Evolutionary conservation across 2,113 vertebrate genomes (phyloP).

Genomic region (Brienomyrus brachyistius): DNA sequence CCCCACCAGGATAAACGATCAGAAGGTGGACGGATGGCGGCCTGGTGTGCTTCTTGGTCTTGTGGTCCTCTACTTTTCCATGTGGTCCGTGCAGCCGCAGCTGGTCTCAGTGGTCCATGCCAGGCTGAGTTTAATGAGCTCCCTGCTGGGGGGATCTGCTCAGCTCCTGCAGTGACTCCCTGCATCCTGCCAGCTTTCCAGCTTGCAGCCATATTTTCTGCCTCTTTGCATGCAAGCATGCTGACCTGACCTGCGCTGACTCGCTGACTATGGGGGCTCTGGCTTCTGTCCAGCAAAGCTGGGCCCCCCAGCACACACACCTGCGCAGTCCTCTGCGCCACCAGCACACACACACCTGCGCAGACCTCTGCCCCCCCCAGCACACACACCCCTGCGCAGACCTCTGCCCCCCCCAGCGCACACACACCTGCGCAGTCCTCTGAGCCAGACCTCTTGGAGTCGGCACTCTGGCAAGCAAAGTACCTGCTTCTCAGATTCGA

Average conservation of each 20-base stretch:
- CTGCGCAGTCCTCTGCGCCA: too few species aligned
- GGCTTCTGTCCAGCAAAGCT: constrained; percentile 29
- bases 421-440: too few species aligned
- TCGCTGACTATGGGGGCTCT: background rate
- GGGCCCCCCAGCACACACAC: constrained; percentile 29
- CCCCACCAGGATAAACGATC: background rate
- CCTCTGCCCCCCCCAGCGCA: too few species aligned
- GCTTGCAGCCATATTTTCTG: background rate
- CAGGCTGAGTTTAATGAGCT: background rate
- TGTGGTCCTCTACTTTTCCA: background rate
- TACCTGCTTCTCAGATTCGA: background rate
- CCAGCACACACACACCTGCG: too few species aligned
- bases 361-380: too few species aligned
- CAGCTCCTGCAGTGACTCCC: background rate
- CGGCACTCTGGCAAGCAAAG: background rate
- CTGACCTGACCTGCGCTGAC: constrained; percentile 15
- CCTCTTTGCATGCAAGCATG: background rate
- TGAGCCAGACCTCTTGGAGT: background rate
- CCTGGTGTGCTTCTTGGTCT: background rate
- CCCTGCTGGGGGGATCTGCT: background rate
- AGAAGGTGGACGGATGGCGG: background rate
- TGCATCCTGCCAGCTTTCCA: background rate
- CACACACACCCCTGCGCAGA: background rate
- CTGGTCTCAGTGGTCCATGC: background rate
- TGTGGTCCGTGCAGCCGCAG: background rate